A percentile compares a stretch with the other conserved stretches of the same genome.
These are phyloP conservation scores for Muntiacus muntjak DNA, from an alignment of 2,113 vertebrate genomes.

Conservation along the genomic window DNA sequence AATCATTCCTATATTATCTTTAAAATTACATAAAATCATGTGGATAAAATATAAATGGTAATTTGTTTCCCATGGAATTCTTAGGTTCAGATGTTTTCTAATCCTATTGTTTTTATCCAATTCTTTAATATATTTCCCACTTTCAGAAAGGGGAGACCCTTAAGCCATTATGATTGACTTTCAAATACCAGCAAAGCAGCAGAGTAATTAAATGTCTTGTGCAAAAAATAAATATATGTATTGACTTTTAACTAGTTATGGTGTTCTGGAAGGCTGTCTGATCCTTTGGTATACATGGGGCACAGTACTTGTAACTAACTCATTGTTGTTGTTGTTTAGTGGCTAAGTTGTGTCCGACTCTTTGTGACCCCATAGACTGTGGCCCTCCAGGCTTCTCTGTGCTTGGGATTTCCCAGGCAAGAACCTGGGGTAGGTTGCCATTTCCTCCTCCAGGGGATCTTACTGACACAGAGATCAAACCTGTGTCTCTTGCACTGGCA, in stretches of 20 bases:
- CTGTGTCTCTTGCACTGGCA: no score
- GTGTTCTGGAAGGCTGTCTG: neutral
- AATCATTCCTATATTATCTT: neutral
- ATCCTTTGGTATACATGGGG: neutral
- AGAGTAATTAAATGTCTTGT: neutral
- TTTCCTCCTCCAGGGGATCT: no score
- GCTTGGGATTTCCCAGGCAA: no score
- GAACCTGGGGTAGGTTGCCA: no score
- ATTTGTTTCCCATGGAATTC: neutral
- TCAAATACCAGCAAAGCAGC: constrained; percentile 18
- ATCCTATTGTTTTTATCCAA: neutral
- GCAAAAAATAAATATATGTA: neutral
- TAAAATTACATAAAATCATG: neutral
- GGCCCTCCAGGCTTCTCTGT: no score
- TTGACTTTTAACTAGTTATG: constrained; percentile 36
- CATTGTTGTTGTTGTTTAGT: neutral
- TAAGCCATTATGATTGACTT: constrained; percentile 14
- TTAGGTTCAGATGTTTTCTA: neutral
- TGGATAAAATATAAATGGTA: neutral
- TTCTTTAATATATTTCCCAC: neutral
- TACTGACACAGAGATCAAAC: no score
- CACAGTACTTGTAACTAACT: neutral
- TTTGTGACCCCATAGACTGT: no score
- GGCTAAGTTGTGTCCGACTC: no score
- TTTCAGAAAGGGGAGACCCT: neutral